A percentile compares a stretch with the other conserved stretches of the same genome.
Evolutionary conservation across 1,140 invertebrate genomes (phyloP).

Genomic region (Eumaeus atala): DNA sequence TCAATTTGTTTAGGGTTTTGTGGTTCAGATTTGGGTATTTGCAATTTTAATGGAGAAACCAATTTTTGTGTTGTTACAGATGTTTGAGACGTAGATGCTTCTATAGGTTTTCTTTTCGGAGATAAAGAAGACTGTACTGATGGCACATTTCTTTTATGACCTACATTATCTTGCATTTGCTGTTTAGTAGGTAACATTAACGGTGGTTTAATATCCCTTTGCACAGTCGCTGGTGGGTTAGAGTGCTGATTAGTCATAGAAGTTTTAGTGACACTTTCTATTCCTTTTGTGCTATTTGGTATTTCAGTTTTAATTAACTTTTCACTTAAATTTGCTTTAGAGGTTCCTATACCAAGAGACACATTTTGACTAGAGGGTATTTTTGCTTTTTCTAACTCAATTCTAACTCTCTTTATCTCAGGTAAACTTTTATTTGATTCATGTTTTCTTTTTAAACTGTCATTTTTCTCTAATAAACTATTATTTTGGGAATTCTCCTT

Average conservation of each 20-base stretch:
- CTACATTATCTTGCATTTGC: constrained; percentile 30
- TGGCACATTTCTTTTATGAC: constrained; percentile 40
- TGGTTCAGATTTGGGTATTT: constrained; percentile 50
- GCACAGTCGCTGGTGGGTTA: constrained; percentile 14
- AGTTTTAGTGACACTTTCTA: constrained; percentile 13
- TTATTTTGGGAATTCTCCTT: constrained; percentile 27
- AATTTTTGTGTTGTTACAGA: constrained; percentile 33
- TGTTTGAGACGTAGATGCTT: constrained; percentile 16
- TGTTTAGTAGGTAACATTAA: constrained; percentile 28
- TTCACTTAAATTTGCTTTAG: constrained; percentile 21
- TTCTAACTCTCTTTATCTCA: constrained; percentile 63
- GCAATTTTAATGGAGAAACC: constrained; percentile 57
- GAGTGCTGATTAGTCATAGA: constrained; percentile 16
- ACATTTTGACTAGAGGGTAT: constrained; percentile 26
- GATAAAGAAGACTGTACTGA: constrained; percentile 36
- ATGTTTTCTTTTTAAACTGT: constrained; percentile 54
- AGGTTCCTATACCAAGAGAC: constrained; percentile 18
- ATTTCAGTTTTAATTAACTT: constrained; percentile 9
- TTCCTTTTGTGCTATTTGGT: constrained; percentile 19
- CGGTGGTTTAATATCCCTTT: constrained; percentile 42
- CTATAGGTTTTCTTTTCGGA: constrained; percentile 49
- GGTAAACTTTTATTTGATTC: constrained; percentile 36
- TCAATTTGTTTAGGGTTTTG: constrained; percentile 35
- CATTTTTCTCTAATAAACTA: constrained; percentile 30
- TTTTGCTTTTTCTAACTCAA: constrained; percentile 58